phyloP scores from a whole-genome alignment of 2,797 vertebrate species.

The Sebastes umbrosus region DNA sequence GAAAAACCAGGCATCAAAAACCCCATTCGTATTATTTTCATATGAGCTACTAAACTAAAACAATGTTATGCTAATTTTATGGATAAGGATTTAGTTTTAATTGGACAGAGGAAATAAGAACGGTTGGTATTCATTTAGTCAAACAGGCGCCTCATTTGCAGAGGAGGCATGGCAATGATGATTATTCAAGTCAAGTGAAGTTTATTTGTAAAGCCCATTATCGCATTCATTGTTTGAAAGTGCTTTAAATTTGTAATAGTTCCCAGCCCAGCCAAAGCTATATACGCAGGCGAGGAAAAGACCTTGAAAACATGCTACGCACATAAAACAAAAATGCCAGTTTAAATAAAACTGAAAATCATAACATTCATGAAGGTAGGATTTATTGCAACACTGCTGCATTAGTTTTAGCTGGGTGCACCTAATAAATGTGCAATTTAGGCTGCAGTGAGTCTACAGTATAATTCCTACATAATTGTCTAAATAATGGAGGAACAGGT shows the following conservation, averaged over 20 bases:
- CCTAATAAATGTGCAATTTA: not conserved
- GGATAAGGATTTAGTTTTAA: constrained; percentile 42
- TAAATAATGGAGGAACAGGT: not conserved
- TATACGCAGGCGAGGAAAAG: not conserved
- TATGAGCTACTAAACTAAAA: constrained; percentile 15
- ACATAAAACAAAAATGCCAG: not conserved
- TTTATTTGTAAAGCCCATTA: constrained; percentile 40
- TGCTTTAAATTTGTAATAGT: not conserved
- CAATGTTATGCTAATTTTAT: constrained; percentile 40
- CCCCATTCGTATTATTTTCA: constrained; percentile 1
- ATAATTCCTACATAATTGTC: not conserved
- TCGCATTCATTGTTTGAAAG: constrained; percentile 30
- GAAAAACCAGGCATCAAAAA: constrained; percentile 34
- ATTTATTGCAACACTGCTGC: not conserved
- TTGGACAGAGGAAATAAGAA: constrained; percentile 23
- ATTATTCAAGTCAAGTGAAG: constrained; percentile 32
- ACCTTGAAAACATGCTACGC: not conserved
- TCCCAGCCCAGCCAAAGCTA: not conserved
- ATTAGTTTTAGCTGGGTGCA: not conserved
- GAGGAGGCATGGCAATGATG: constrained; percentile 17
- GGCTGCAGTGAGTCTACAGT: not conserved
- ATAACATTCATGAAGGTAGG: not conserved
- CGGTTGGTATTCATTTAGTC: constrained; percentile 38
- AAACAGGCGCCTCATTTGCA: constrained; percentile 40
- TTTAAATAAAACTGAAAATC: not conserved